phyloP scores from a whole-genome alignment of 2,113 vertebrate species.

The Periophthalmodon schlosseri region DNA sequence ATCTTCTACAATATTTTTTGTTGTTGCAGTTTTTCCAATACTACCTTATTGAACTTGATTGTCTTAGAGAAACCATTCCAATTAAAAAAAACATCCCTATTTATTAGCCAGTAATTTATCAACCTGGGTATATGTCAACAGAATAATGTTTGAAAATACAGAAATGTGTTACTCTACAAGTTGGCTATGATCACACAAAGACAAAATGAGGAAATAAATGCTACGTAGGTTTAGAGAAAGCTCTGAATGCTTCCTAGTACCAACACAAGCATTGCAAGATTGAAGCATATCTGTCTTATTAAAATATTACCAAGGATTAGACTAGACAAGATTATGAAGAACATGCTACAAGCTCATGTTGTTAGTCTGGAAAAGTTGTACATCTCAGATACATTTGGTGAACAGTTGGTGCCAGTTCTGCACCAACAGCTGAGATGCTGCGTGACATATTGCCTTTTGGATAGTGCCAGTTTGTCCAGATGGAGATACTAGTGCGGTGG shows the following conservation, averaged over 20 bases:
- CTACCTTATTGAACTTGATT: no score
- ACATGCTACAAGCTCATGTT: conserved; percentile 14
- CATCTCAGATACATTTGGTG: conserved; percentile 26
- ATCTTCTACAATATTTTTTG: no score
- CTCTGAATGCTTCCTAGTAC: not conserved
- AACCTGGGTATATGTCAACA: not conserved
- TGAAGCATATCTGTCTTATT: not conserved
- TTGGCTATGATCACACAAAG: not conserved
- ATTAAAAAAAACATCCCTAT: not conserved
- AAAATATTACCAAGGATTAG: not conserved
- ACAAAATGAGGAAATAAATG: not conserved
- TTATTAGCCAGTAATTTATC: not conserved
- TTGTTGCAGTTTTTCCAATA: no score
- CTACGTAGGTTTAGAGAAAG: not conserved
- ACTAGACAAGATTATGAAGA: conserved; percentile 4
- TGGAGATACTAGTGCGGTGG: conserved; percentile 36
- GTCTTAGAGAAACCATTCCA: no score
- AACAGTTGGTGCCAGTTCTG: conserved; percentile 37
- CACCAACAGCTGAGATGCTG: conserved; percentile 28
- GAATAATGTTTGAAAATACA: not conserved
- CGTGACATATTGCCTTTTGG: conserved; percentile 46
- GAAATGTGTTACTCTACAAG: not conserved
- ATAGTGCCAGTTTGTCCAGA: conserved; percentile 42
- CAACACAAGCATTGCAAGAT: not conserved
- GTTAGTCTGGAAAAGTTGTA: conserved; percentile 15